phyloP scores from a whole-genome alignment of 2,113 vertebrate species.

The Tetraodon nigroviridis region DNA sequence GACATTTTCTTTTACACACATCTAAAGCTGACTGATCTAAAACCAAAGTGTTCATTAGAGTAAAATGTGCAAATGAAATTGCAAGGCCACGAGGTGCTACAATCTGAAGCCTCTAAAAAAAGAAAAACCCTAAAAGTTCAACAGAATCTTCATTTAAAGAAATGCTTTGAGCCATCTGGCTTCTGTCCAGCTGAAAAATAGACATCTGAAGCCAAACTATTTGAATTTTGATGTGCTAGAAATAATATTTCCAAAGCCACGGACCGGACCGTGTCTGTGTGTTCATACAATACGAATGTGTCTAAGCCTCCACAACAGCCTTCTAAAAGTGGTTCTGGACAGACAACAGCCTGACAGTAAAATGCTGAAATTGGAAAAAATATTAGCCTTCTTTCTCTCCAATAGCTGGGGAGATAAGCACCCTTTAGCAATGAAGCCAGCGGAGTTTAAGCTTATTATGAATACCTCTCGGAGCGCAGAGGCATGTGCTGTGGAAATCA shows the following conservation, averaged over 20 bases:
- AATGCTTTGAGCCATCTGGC: neutral
- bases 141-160: constrained; percentile 4
- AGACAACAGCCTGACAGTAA: constrained; percentile 56
- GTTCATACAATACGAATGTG: constrained; percentile 12
- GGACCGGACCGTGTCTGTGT: constrained; percentile 8
- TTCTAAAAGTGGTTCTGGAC: constrained; percentile 46
- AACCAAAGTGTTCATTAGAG: constrained; percentile 34
- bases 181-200: no score
- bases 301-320: constrained; percentile 37
- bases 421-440: constrained; percentile 72
- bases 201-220: constrained; percentile 15
- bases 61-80: constrained; percentile 56
- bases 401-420: constrained; percentile 74
- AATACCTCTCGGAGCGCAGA: constrained; percentile 74
- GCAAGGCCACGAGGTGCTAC: constrained; percentile 25
- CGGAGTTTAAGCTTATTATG: constrained; percentile 76
- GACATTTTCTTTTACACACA: constrained; percentile 58
- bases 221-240: constrained; percentile 40
- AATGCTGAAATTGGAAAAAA: constrained; percentile 75
- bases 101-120: constrained; percentile 16
- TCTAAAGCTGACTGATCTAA: constrained; percentile 29
- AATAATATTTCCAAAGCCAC: constrained; percentile 41
- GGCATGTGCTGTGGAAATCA: constrained; percentile 71
- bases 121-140: constrained; percentile 40
- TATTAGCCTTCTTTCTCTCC: constrained; percentile 66